Evolutionary conservation across 92 coral and sea anemone species (phyloP), one percentile per base, ranked within the genome.

Genomic region (Epizoanthus stellaris): DNA sequence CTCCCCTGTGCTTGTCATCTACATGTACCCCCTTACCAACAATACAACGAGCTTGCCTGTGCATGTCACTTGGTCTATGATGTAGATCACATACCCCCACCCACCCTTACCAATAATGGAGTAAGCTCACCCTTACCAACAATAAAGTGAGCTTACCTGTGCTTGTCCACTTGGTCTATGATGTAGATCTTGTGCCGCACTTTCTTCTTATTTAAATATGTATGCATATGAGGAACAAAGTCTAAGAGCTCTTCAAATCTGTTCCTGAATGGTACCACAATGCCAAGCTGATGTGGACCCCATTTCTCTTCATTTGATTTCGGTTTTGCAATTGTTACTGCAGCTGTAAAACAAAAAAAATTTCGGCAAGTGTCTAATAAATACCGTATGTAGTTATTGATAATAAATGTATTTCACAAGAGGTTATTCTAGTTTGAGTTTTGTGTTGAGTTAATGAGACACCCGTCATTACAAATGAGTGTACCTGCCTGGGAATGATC

Each of bases 141-240:
- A 36, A 23, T 11, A 30, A 15, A 23, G 59, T 8, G 40, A 5
- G 45, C 90, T 84, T 81, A 94, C 99, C 99, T 96, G 90, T 95
- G 93, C 21, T 83, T 93, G 84, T 96, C 99, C 15, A 91, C 98
- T 92, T 96, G 99, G 67, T 96, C 93, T n/a, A 93, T 81, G 45
- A 96, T 89, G 75, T 88, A 92, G 53, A 96, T 91, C 80, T 93
- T 91, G 83, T 95, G 95, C 34, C 88, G 77, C 15, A 96, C 90
- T 84, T 96, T 95, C 94, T 96, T 93, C 56, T 90, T 91, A 79
- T 85, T 93, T 64, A 96, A 85, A 85, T 89, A 96, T 58, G 70
- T 87, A 88, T 93, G 93, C 99, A 96, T 96, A 73, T 96, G 94
- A 43, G 99, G 99, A 62, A 92, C 98, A 96, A 96, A 96, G 65